Conservation (phyloP, 2,113 vertebrate genomes). For the Tor tambroides region DNA sequence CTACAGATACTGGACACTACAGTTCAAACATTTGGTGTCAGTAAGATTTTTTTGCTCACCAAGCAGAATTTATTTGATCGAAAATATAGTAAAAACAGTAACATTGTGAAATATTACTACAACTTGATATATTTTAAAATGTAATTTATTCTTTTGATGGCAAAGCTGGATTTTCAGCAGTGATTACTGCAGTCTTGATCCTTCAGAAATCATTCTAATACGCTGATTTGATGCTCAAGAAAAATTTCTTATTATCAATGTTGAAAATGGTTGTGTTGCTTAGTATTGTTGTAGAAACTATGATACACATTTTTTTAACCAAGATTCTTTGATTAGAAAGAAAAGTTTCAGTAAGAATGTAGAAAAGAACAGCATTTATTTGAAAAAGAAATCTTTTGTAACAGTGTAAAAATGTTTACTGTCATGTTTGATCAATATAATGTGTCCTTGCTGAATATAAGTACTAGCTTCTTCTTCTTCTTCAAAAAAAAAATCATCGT, state of each 20-base stretch:
- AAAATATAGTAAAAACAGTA: neutral
- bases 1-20: neutral
- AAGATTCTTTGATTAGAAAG: neutral
- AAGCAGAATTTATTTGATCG: neutral
- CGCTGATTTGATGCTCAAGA: neutral
- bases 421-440: neutral
- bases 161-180: no score
- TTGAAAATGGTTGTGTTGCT: neutral
- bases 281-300: neutral
- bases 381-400: neutral
- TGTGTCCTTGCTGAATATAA: neutral
- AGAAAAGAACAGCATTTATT: no score
- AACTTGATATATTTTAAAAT: neutral
- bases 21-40: neutral
- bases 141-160: no score
- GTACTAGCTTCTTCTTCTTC: no score
- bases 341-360: no score
- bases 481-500: no score
- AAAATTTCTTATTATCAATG: neutral
- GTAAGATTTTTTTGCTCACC: neutral
- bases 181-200: no score
- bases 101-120: neutral
- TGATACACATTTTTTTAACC: neutral
- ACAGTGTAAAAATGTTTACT: neutral
- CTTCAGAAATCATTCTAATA: neutral